phyloP scores from a whole-genome alignment of 2,113 vertebrate genomes.

The Hirundichthys speculiger region DNA sequence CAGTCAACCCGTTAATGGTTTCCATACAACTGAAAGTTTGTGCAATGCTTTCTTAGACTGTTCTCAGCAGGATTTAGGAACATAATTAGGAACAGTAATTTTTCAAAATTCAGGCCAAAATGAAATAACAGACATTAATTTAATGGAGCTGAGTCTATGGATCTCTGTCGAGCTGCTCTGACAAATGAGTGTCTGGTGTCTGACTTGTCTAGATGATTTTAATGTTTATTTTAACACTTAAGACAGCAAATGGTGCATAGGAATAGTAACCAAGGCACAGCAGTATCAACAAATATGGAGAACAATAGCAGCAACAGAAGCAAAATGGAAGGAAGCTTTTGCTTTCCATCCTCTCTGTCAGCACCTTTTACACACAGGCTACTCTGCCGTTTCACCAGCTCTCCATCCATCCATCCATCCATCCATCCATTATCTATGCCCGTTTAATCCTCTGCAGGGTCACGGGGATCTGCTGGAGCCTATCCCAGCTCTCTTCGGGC shows the following conservation, averaged over 20 bases:
- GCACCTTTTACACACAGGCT: not conserved
- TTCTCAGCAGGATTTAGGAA: not conserved
- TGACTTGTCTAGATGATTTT: conserved; percentile 9
- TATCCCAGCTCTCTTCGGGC: too few relatives aligned
- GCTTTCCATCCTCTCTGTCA: not conserved
- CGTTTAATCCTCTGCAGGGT: too few relatives aligned
- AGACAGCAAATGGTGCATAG: not conserved
- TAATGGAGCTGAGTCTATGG: not conserved
- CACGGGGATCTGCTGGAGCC: too few relatives aligned
- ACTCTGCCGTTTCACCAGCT: not conserved
- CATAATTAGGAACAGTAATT: conserved; percentile 13
- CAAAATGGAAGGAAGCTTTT: not conserved
- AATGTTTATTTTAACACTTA: not conserved
- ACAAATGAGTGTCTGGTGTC: not conserved
- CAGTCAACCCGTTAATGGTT: conserved; percentile 38
- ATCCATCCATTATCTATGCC: too few relatives aligned
- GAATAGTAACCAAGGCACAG: conserved; percentile 12
- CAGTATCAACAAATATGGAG: not conserved
- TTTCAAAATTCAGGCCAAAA: not conserved
- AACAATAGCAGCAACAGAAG: not conserved
- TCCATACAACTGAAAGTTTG: not conserved
- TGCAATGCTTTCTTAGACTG: not conserved
- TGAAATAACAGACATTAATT: not conserved
- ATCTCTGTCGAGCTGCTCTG: not conserved
- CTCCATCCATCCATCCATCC: too few relatives aligned